Evolutionary conservation across 2,888 invertebrate species (phyloP).

Genomic region (Meteorus cinctellus): DNA sequence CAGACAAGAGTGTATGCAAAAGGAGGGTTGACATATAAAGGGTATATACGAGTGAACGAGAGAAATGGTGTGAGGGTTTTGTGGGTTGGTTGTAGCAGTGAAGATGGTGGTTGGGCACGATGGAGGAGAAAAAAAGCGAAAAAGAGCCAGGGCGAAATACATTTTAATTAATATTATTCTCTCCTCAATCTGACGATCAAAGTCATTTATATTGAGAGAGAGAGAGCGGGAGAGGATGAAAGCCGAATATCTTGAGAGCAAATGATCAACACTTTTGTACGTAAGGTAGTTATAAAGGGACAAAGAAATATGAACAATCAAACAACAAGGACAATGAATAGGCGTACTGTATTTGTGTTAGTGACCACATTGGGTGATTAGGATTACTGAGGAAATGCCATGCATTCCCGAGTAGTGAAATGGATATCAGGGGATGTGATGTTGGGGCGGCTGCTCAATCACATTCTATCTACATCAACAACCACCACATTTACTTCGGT

Average conservation of each 20-base stretch:
- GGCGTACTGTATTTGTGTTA: not conserved
- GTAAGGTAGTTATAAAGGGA: not conserved
- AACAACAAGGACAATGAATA: not conserved
- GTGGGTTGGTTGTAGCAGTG: not conserved
- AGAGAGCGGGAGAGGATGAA: not conserved
- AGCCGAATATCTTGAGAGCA: not conserved
- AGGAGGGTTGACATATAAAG: slow-evolving; percentile 51
- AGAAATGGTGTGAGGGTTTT: not conserved
- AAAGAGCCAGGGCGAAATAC: slow-evolving; percentile 62
- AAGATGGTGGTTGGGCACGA: not conserved
- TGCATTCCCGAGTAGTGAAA: not conserved
- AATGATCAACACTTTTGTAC: not conserved
- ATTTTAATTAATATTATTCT: slow-evolving; percentile 73
- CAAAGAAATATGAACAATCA: not conserved
- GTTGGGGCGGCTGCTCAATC: not conserved
- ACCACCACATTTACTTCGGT: not conserved
- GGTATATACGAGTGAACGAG: slow-evolving; percentile 1
- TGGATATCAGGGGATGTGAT: not conserved
- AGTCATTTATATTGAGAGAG: slow-evolving; percentile 38
- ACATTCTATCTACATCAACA: not conserved
- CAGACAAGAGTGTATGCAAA: slow-evolving; percentile 63
- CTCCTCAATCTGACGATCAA: slow-evolving; percentile 70
- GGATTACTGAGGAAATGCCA: not conserved
- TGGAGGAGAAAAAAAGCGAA: not conserved
- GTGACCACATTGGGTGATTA: not conserved